These are phyloP conservation scores for Keiferia lycopersicella DNA, from an alignment of 2,888 invertebrate genomes.

Conservation along the genomic window DNA sequence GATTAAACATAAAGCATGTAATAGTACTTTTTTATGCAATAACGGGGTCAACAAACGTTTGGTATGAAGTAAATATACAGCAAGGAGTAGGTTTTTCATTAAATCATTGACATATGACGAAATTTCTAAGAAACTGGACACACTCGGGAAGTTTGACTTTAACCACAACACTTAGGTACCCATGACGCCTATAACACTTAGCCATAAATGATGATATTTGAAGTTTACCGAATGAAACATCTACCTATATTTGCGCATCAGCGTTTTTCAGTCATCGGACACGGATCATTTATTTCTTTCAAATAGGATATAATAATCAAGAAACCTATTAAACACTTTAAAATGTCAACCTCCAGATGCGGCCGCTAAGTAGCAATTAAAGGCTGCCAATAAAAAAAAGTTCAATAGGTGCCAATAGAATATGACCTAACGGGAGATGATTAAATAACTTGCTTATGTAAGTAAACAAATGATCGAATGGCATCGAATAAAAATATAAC, in stretches of 20 bases:
- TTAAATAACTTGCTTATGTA: constrained; percentile 16
- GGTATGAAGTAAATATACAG: too few relatives aligned
- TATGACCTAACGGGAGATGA: constrained; percentile 5
- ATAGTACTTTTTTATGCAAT: too few relatives aligned
- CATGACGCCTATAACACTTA: background rate
- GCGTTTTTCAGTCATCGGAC: too few relatives aligned
- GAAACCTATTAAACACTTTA: background rate
- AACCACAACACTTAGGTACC: background rate
- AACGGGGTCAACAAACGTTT: too few relatives aligned
- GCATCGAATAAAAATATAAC: constrained; percentile 31
- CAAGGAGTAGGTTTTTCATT: too few relatives aligned
- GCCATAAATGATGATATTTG: background rate
- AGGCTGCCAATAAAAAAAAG: constrained; percentile 2
- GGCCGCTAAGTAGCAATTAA: constrained; percentile 8
- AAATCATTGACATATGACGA: too few relatives aligned
- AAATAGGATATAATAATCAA: too few relatives aligned
- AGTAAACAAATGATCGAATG: constrained; percentile 13
- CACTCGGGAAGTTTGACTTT: background rate
- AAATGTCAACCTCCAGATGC: constrained; percentile 6
- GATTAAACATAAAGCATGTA: too few relatives aligned
- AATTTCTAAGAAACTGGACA: background rate
- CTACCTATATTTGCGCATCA: background rate
- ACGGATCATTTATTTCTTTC: too few relatives aligned
- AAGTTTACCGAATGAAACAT: background rate
- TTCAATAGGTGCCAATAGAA: constrained; percentile 10